These are phyloP conservation scores for Nebria salina DNA, from an alignment of 2,888 invertebrate genomes.

Conservation along the genomic window DNA sequence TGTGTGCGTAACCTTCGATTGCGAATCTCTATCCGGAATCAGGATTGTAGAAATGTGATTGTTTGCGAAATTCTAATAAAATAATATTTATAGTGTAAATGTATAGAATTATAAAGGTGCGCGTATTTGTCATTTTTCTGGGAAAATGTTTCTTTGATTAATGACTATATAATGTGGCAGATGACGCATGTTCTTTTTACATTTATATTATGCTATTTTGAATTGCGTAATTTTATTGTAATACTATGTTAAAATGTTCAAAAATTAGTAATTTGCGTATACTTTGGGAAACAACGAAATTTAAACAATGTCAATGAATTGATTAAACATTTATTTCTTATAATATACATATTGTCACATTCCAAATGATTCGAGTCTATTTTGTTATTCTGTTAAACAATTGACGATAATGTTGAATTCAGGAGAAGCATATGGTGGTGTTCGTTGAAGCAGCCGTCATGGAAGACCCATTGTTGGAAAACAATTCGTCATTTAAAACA, in stretches of 20 bases:
- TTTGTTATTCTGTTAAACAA: too few species aligned
- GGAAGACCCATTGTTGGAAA: conserved; percentile 81
- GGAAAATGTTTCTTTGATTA: too few species aligned
- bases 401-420: conserved; percentile 54
- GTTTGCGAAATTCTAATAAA: neutral
- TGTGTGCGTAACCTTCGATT: neutral
- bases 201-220: too few species aligned
- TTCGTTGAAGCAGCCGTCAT: conserved; percentile 92
- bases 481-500: conserved; percentile 77
- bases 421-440: conserved; percentile 96
- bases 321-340: too few species aligned
- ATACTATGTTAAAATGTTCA: too few species aligned
- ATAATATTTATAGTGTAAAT: neutral
- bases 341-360: too few species aligned
- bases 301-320: neutral
- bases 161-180: too few species aligned
- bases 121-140: too few species aligned
- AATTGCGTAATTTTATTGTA: too few species aligned
- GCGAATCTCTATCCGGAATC: neutral
- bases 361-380: too few species aligned
- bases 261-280: neutral
- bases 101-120: neutral
- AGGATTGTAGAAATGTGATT: neutral
- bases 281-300: neutral
- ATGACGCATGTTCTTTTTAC: too few species aligned